Evolutionary conservation across 1,140 invertebrate genomes (phyloP), one percentile per base, ranked within the genome.

Genomic region (Pseudomyrmex pallidus): DNA sequence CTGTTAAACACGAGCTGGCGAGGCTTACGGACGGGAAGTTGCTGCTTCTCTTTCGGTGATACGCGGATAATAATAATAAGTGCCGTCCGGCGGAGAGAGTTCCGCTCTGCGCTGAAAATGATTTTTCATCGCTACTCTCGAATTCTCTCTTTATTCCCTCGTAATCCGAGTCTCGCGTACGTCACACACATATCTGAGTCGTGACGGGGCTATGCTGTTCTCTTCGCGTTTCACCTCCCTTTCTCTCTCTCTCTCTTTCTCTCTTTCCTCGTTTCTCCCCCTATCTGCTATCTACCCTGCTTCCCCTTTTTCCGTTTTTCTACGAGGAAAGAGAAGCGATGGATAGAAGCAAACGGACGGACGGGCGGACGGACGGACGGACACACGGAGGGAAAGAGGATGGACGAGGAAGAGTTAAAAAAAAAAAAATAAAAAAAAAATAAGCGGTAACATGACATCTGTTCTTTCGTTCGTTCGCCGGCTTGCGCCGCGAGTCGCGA

Each of bases 371-470:
- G 35, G 35, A 35, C 67, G 59, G 22, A 35, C 35, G 35, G 35
- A 35, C 35, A 35, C 5, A 35, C 35, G 5, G 35, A 35, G 35
- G 5, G 35, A 35, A 35, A 35, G 72, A 20, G 25, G 48, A 67
- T 62, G 20, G 67, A 73, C 20, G 61, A 63, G 46, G 50, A 12
- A 48, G 25, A 25, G 25, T 25, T 25, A 25, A 25, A 35, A 35
- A 35, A 13, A 44, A 54, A 57, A 59, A 64, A 82, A 82, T 17
- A 48, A 57, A 56, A 82, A 72, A 84, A 84, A 88, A 89, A 88
- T 84, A 82, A 72, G 80, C 87, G 84, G 80, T 84, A 92, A 87
- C 87, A 87, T 87, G 89, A 87, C 89, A 88, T 92, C 89, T 89
- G 87, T 57, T 80, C 66, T 50, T 54, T 66, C 88, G 90, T 82